Base-by-base conservation (phyloP, 2,113 vertebrate genomes). In the Zonotrichia leucophrys region DNA sequence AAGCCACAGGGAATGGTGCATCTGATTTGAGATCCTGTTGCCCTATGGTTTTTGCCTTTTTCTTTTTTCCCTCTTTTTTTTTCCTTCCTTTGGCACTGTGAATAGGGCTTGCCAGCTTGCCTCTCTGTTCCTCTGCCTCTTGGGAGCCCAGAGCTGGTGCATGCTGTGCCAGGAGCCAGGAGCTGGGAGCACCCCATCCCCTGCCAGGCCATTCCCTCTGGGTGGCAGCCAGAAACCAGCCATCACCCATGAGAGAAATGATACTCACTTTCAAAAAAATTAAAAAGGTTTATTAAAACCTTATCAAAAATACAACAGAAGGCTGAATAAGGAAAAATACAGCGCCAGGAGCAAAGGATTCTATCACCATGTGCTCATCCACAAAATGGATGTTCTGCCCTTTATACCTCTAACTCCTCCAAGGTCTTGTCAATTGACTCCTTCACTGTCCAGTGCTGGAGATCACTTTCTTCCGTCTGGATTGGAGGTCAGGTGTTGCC, bases 1-100 rank as follows among this genome's bases (percentile, higher is more conserved):
- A 11, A 5, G 35, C 11, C 1, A 0, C 0, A 0, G n/a, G 28
- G 35, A 37, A 70, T 31, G 15, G 15, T 72, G 49, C 11, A 5
- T 41, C 35, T 70, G 20, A 31, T 31, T 39, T 31, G 28, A 72
- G 21, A 53, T 72, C 28, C 28, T 72, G 21, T 14, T 59, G n/a
- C n/a, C n/a, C 10, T 24, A 15, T 24, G 11, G 11, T 3, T 70
- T 70, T 53, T 41, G 49, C 35, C 27, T 53, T 58, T 35, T 44
- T 27, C 39, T 35, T 59, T 35, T 59, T n/a, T 10, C n/a, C 31
- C 13, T 44, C 39, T n/a, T 42, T n/a, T 44, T 55, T 44, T 33
- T 24, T 24, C 15, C 41, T 74, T 44, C 7, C 12, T 46, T 35
- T 46, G 33, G 13, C 53, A 28, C 53, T 35, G 41, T 44, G 53